Evolutionary conservation across 2,797 vertebrate species (phyloP), one percentile per base, ranked within the genome.

Genomic region (Glossophaga mutica): DNA sequence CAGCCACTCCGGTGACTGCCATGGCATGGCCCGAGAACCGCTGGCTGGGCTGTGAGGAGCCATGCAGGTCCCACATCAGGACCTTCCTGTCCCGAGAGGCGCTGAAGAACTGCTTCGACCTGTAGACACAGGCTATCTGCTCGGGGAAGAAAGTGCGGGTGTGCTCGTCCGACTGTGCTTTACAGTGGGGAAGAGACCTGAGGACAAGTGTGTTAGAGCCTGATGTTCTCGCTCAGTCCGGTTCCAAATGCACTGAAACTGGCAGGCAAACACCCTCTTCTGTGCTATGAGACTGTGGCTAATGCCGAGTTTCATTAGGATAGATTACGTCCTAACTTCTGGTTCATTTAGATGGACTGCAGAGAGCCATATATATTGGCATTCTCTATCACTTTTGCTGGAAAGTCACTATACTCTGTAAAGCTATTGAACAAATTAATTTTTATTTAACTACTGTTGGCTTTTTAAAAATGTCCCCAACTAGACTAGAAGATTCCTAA

Each of bases 1-100:
- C 98, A 10, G 99, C 99, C 82, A 99, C 94, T 2, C 99, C 99
- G 0, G 99, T 99, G 90, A 99, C 99, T 55, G 99, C 99, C 97
- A 99, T 98, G 86, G 99, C 98, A 5, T 99, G 99, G 0, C 99
- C 99, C 87, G 98, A 98, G 91, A 99, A 99, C 88, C 97, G 98
- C 98, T 99, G 99, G 32, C 98, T 98, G 8, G 99, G 99, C 83
- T 98, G 98, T 0, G 98, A 97, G 4, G 98, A 96, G 62, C 99
- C 95, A 0, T 98, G 98, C 9, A 99, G 97, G 94, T 99, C 99
- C 99, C 99, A 99, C 99, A 99, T 99, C 96, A 99, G 96, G 68
- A 98, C 99, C 0, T 96, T 99, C 97, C 98, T 99, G 98, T 99
- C 99, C 55, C 99, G 98, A 44, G 99, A 99, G 14, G 99, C 99